Percentiles rank a stretch among this genome's conserved stretches.
Conservation (phyloP, 2,797 vertebrate species). For the Mus spretus region DNA sequence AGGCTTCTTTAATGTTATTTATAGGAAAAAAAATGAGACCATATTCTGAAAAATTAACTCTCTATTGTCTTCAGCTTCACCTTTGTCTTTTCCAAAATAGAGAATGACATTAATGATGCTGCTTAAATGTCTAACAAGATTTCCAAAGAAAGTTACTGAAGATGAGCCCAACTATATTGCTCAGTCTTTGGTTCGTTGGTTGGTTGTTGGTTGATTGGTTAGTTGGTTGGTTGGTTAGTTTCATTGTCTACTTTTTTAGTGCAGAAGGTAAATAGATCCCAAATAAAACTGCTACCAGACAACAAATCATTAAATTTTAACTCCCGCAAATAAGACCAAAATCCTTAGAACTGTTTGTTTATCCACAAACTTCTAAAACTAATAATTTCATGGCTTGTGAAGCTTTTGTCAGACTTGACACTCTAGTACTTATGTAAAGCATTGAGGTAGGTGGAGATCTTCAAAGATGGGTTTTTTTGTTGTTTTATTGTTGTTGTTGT, state of each 20-base stretch:
- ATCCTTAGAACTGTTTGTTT: conserved; percentile 66
- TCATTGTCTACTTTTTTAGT: background rate
- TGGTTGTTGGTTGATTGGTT: too few relatives aligned
- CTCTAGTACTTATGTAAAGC: conserved; percentile 64
- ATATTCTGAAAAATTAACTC: background rate
- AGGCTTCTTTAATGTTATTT: conserved; percentile 37
- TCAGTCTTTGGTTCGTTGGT: background rate
- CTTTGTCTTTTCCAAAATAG: conserved; percentile 7
- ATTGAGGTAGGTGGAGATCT: conserved; percentile 79
- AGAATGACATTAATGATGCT: background rate
- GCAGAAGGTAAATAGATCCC: conserved; percentile 45
- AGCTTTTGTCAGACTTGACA: conserved; percentile 72
- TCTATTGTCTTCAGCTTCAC: background rate
- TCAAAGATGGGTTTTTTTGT: conserved; percentile 65
- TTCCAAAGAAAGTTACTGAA: background rate
- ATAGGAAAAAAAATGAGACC: background rate
- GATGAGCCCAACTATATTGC: background rate
- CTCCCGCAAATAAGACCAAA: conserved; percentile 35
- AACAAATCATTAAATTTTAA: conserved; percentile 22
- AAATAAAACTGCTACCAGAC: conserved; percentile 29
- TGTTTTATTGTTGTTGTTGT: background rate
- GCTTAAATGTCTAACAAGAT: background rate
- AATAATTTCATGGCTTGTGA: conserved; percentile 24
- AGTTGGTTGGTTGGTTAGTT: background rate
- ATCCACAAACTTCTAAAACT: conserved; percentile 55